Base-by-base conservation (phyloP, 2,888 invertebrate genomes). In the Lutraria lutraria region DNA sequence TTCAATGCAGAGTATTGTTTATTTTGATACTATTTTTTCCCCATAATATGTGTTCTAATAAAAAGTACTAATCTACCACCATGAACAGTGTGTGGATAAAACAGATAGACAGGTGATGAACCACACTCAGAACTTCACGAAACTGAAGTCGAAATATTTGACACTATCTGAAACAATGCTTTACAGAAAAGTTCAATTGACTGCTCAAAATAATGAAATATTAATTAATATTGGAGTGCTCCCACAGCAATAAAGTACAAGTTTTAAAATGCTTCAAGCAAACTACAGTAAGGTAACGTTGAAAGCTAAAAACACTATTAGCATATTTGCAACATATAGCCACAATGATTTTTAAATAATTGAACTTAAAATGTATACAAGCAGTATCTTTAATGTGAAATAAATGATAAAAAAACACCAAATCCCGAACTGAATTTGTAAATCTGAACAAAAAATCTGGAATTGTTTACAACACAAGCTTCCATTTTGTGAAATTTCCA, bases 361-460 rank as follows among this genome's bases (percentile, higher is more conserved):
- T 29, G 29, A 76, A 76, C 76, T 76, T 16, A 16, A 76, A 76
- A 56, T 56, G 76, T 76, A 76, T 34, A 31, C 34, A 76, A 76
- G 76, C 34, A 76, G 76, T 25, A 34, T 76, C 16, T 76, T 76
- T 16, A 31, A 76, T 76, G 76, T 34, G 29, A 31, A 31, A 25
- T 76, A 34, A 76, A 76, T 76, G 76, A 76, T 4, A 76, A 25
- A 25, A 76, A 76, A 76, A 34, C 31, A 76, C 76, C 72, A 16
- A 31, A 10, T 19, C 76, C 76, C 76, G 31, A 13, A 76, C 76
- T 31, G 76, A n/a, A 68, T 68, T 68, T 68, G 25, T 25, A 25
- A 25, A 12, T 68, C 63, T 68, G 25, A 68, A 68, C 25, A n/a
- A 68, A 68, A 63, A 68, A 68, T 25, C 63, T 68, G 63, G 63